Evolutionary conservation across 1,140 invertebrate species (phyloP), one percentile per base, ranked within the genome.

Genomic region (Reticulitermes speratus): DNA sequence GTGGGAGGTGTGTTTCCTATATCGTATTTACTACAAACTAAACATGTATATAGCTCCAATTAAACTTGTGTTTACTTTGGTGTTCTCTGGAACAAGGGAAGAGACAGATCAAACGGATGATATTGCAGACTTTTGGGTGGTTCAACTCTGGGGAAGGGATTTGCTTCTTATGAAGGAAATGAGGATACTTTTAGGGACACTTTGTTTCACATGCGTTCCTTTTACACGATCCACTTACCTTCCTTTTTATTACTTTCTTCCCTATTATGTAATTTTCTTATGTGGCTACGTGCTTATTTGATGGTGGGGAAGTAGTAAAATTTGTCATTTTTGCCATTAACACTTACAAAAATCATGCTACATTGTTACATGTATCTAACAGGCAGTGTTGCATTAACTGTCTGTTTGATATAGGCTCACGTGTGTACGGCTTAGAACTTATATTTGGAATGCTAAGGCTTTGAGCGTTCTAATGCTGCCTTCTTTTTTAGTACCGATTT

Each of bases 41-140:
- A 65, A 65, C 59, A 19, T 65, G 19, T 65, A 65, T 65, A 65
- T 65, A 19, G 59, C 59, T 65, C 59, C 59, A 65, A 65, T 65
- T 65, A 65, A 65, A 65, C 59, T 65, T 65, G 59, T 65, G 59
- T 65, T 65, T 65, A 65, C 59, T 65, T 65, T 65, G 59, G 59
- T 65, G 59, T 65, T 1, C 59, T 65, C 19, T 65, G 59, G 59
- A 65, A 65, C 19, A 65, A 65, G 59, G 59, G 59, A 65, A 19
- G 59, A 65, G 21, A 65, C 12, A 65, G 59, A 65, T 65, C 12
- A 12, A 65, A 65, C 12, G 8, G 59, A 12, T 65, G 59, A 25
- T 65, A 65, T 12, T 65, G 59, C 59, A 19, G 12, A 65, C 6
- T 65, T 65, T 65, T 65, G 16, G 59, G 59, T 65, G 19, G 59